These are phyloP conservation scores for Pammene fasciana DNA, from an alignment of 2,888 invertebrate species.

Conservation along the genomic window DNA sequence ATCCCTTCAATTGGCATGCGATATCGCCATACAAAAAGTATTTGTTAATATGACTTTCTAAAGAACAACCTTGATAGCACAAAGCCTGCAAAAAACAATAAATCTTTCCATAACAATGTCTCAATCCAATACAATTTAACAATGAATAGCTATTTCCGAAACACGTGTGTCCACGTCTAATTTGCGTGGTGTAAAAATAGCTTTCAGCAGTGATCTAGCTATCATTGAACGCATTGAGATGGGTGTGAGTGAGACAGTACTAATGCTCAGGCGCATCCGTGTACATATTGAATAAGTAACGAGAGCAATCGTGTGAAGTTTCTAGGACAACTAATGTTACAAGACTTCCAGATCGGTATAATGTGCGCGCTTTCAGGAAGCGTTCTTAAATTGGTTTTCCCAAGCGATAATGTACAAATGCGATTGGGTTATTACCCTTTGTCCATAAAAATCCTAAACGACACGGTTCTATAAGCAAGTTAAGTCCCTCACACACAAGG, in stretches of 20 bases:
- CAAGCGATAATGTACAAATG: neutral
- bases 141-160: constrained; percentile 23
- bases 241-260: constrained; percentile 13
- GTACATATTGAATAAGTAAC: no score
- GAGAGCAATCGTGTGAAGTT: neutral
- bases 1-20: neutral
- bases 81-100: constrained; percentile 29
- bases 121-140: constrained; percentile 27
- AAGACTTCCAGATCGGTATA: neutral
- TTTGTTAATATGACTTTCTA: neutral
- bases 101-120: constrained; percentile 30
- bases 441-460: neutral
- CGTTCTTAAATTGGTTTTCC: neutral
- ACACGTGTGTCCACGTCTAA: constrained; percentile 33
- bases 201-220: constrained; percentile 23
- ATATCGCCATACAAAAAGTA: neutral
- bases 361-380: no score
- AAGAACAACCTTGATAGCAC: constrained; percentile 22
- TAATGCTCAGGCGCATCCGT: constrained; percentile 6
- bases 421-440: neutral
- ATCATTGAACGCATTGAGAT: constrained; percentile 27
- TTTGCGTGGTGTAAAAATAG: constrained; percentile 28
- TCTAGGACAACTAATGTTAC: neutral
- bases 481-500: neutral
- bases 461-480: neutral